A percentile compares a stretch with the other conserved stretches of the same genome.
Evolutionary conservation across 2,797 vertebrate species (phyloP).

Genomic region (Sebastes trivittatus): DNA sequence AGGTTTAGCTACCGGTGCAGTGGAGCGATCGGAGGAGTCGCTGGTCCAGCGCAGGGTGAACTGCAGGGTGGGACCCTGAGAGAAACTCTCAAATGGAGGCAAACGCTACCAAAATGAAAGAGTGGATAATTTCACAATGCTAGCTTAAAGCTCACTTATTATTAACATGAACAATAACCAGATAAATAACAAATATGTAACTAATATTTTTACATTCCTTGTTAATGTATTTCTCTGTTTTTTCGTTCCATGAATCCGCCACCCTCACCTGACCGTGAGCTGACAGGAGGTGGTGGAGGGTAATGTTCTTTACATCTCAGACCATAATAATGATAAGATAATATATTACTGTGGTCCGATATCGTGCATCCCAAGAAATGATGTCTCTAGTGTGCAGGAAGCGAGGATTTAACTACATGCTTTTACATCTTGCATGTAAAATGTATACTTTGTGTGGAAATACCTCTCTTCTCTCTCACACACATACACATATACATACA

Average conservation of each 20-base stretch:
- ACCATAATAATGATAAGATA: background rate
- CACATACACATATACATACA: no score
- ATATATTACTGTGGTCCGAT: no score
- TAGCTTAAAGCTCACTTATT: background rate
- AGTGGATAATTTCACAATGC: background rate
- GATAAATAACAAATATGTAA: background rate
- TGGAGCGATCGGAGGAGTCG: conserved; percentile 88
- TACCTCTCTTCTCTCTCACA: no score
- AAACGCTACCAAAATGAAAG: conserved; percentile 80
- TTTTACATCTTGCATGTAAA: background rate
- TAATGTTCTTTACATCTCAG: background rate
- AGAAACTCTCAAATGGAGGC: conserved; percentile 97
- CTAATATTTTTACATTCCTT: no score
- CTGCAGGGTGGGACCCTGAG: conserved; percentile 97
- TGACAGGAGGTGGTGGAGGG: no score
- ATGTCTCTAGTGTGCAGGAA: background rate
- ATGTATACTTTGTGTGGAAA: background rate
- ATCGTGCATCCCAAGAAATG: no score
- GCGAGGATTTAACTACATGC: background rate
- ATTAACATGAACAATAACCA: background rate
- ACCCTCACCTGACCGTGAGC: no score
- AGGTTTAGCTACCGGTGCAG: conserved; percentile 93
- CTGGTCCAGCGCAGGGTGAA: conserved; percentile 96
- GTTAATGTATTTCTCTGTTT: background rate
- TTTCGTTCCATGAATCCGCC: no score